A percentile compares a stretch with the other conserved stretches of the same genome.
These are phyloP conservation scores for Beroe forskalii DNA, from an alignment of 37 sponge, comb jelly and placozoan genomes.

Conservation along the genomic window DNA sequence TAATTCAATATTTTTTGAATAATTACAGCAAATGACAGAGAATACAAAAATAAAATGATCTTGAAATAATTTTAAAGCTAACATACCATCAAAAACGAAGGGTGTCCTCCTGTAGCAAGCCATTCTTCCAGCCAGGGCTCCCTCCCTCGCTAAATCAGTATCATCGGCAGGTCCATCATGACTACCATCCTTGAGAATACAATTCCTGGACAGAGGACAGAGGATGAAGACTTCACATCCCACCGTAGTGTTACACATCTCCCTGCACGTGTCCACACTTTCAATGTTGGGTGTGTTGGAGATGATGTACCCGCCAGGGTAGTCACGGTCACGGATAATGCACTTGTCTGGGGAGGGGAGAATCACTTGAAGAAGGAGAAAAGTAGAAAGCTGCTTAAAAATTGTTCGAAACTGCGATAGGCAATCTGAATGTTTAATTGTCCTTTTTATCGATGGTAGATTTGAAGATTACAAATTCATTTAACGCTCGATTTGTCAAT, in stretches of 20 bases:
- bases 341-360: not conserved
- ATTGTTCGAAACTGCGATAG: too few species aligned
- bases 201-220: not conserved
- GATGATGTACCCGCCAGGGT: slow-evolving; percentile 28
- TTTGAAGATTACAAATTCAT: too few species aligned
- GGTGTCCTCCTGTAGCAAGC: not conserved
- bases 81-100: not conserved
- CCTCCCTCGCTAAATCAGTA: not conserved
- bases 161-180: not conserved
- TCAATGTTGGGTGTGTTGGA: not conserved
- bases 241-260: not conserved
- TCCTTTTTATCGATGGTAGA: too few species aligned
- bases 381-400: too few species aligned
- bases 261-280: not conserved
- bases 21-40: too few species aligned
- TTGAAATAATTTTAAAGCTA: not conserved
- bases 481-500: too few species aligned
- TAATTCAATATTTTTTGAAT: too few species aligned
- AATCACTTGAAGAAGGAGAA: too few species aligned
- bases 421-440: too few species aligned
- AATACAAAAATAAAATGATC: not conserved
- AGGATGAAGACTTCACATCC: slow-evolving; percentile 14
- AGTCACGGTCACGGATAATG: not conserved
- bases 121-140: slow-evolving; percentile 25
- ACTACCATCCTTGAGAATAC: slow-evolving; percentile 23